Evolutionary conservation across 2,888 invertebrate genomes (phyloP).

Genomic region (Plutella xylostella): DNA sequence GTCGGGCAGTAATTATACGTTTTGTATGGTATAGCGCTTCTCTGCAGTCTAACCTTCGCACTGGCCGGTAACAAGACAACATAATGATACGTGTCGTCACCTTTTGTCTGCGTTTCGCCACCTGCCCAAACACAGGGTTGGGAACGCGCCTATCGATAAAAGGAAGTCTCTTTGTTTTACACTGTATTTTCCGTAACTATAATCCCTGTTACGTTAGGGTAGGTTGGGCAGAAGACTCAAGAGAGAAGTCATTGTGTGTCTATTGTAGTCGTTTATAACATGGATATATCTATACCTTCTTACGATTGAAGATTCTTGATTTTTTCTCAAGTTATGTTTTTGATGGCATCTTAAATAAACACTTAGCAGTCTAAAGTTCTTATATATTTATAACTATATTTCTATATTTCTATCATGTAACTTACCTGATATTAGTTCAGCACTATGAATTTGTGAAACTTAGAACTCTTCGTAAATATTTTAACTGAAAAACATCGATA

Average conservation of each 20-base stretch:
- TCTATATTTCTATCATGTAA: background rate
- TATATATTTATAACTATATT: background rate
- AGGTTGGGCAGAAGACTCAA: too few species aligned
- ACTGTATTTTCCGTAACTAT: background rate
- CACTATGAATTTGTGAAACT: too few species aligned
- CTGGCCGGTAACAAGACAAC: slow-evolving; percentile 56
- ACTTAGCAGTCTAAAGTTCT: too few species aligned
- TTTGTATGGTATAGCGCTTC: slow-evolving; percentile 47
- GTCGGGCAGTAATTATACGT: slow-evolving; percentile 49
- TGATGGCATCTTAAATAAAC: too few species aligned
- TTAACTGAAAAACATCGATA: slow-evolving; percentile 43
- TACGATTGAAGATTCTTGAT: too few species aligned
- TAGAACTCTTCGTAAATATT: too few species aligned
- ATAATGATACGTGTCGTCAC: slow-evolving; percentile 55
- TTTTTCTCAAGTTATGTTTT: too few species aligned
- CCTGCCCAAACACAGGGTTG: slow-evolving; percentile 54
- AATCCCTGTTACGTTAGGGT: too few species aligned
- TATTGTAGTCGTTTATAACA: too few species aligned
- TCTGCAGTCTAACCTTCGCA: slow-evolving; percentile 13
- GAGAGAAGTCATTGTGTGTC: too few species aligned
- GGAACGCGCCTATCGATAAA: slow-evolving; percentile 21
- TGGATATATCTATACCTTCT: too few species aligned
- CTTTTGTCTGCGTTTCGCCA: slow-evolving; percentile 67
- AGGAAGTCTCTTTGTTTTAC: background rate
- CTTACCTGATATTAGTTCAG: too few species aligned